A percentile compares a stretch with the other conserved stretches of the same genome.
phyloP scores from a whole-genome alignment of 1,140 invertebrate genomes.

The Mamestra configurata region DNA sequence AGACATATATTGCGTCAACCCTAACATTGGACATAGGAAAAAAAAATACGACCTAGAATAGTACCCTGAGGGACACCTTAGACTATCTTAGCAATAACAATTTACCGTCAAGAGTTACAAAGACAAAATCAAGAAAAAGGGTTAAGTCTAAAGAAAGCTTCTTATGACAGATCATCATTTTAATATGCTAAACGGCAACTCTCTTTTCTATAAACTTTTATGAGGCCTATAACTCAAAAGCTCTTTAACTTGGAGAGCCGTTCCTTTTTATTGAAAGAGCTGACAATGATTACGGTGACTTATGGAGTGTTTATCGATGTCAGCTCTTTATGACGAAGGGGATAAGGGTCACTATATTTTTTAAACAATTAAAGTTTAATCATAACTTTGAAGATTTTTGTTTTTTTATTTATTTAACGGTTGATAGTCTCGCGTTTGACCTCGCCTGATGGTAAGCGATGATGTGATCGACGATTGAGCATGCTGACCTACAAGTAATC shows the following conservation, averaged over 20 bases:
- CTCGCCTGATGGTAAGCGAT: no score
- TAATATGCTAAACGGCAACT: not conserved
- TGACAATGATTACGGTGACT: slow-evolving; percentile 7
- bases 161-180: not conserved
- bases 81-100: no score
- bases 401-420: not conserved
- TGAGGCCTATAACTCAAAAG: not conserved
- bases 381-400: not conserved
- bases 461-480: no score
- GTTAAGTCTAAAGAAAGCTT: not conserved
- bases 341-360: slow-evolving; percentile 11
- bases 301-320: slow-evolving; percentile 6
- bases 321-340: not conserved
- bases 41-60: not conserved
- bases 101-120: no score
- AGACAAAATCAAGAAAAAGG: no score
- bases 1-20: no score
- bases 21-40: no score
- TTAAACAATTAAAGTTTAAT: not conserved
- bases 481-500: no score
- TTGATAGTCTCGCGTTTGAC: no score
- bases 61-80: not conserved
- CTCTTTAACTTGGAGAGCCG: not conserved
- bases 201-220: not conserved
- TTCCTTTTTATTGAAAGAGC: slow-evolving; percentile 5